Conservation (phyloP, 2,797 vertebrate species). For the Neosilurus mollespiculum region DNA sequence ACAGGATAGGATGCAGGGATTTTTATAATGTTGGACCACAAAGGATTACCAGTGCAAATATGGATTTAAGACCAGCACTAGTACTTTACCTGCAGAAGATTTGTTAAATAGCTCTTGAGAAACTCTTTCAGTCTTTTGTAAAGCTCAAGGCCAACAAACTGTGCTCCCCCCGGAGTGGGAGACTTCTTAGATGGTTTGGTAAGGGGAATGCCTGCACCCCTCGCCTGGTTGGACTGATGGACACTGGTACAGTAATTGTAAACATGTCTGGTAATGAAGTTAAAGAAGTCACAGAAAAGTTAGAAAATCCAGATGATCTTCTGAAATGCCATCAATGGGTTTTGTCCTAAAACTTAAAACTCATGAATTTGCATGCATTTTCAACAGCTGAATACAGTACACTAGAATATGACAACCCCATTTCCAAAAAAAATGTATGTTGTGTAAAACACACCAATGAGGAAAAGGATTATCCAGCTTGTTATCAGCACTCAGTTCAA, state of each 20-base stretch:
- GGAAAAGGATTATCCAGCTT: too few relatives aligned
- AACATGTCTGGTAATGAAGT: constrained; percentile 78
- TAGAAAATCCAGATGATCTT: not conserved
- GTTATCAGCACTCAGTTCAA: too few relatives aligned
- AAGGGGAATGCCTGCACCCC: constrained; percentile 79
- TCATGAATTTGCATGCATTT: not conserved
- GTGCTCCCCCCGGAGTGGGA: constrained; percentile 85
- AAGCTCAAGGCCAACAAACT: constrained; percentile 87
- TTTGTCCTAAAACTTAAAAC: not conserved
- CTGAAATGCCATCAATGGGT: not conserved
- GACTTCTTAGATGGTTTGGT: constrained; percentile 86
- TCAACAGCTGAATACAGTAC: not conserved
- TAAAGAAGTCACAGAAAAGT: constrained; percentile 64
- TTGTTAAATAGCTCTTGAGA: constrained; percentile 89
- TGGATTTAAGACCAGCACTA: not conserved
- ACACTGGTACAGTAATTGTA: constrained; percentile 93
- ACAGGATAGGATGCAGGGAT: not conserved
- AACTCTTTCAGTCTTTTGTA: constrained; percentile 90
- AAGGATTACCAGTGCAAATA: not conserved
- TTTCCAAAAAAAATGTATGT: too few relatives aligned
- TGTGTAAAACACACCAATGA: too few relatives aligned
- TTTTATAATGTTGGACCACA: not conserved
- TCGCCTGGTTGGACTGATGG: constrained; percentile 86
- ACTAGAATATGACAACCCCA: not conserved
- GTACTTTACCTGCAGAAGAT: constrained; percentile 82